Evolutionary conservation across 1,140 invertebrate species (phyloP).

Genomic region (Drosophila serrata): DNA sequence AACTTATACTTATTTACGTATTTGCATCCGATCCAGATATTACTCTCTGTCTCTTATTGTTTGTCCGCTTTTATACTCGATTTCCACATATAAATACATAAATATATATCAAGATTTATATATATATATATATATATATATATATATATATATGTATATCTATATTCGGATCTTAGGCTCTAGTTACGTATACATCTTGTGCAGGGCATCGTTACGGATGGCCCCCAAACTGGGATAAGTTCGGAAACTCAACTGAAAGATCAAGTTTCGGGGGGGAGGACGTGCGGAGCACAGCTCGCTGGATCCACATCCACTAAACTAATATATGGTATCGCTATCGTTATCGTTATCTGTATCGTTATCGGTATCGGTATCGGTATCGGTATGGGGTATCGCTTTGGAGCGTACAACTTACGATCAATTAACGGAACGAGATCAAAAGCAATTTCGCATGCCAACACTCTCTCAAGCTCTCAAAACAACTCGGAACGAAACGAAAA

Average conservation of each 20-base stretch:
- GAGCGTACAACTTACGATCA: conserved; percentile 67
- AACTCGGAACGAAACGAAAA: conserved; percentile 31
- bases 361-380: conserved; percentile 29
- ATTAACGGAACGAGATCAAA: conserved; percentile 81
- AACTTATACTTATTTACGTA: conserved; percentile 75
- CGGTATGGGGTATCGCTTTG: conserved; percentile 24
- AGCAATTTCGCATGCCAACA: conserved; percentile 56
- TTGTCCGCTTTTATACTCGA: conserved; percentile 66
- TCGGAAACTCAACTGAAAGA: conserved; percentile 62
- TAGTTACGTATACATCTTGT: conserved; percentile 85
- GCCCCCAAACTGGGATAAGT: conserved; percentile 48
- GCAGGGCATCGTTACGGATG: conserved; percentile 67
- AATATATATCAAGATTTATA: conserved; percentile 56
- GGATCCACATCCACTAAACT: conserved; percentile 47
- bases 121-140: conserved; percentile 15
- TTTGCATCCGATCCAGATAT: conserved; percentile 57
- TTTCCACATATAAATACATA: conserved; percentile 68
- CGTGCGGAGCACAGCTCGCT: conserved; percentile 65
- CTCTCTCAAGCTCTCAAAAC: conserved; percentile 27
- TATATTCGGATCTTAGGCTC: conserved; percentile 73
- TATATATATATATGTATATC: conserved; percentile 22
- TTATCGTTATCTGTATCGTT: conserved; percentile 43
- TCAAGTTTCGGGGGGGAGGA: conserved; percentile 22
- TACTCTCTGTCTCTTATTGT: conserved; percentile 60
- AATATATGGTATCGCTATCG: conserved; percentile 56